These are phyloP conservation scores for Lepetodrilus schrolli DNA, from an alignment of 2,888 invertebrate species.

Conservation along the genomic window DNA sequence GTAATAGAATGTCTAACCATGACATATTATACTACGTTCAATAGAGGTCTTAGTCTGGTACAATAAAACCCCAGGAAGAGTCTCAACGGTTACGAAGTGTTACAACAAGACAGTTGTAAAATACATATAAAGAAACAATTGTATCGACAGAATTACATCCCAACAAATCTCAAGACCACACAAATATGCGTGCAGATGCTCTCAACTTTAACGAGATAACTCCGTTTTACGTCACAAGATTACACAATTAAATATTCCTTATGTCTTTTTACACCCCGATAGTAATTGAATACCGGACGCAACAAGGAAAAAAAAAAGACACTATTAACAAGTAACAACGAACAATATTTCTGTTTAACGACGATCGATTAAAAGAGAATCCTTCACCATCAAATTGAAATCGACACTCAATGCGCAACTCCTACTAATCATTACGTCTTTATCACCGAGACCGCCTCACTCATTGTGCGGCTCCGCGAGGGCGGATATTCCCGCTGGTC, in stretches of 20 bases:
- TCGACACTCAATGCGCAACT: slow-evolving; percentile 9
- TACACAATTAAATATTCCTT: slow-evolving; percentile 19
- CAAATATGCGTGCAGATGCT: not conserved
- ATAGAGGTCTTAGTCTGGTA: not conserved
- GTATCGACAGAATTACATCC: not conserved
- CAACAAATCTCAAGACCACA: not conserved
- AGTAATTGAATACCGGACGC: slow-evolving; percentile 10
- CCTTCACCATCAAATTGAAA: slow-evolving; percentile 19
- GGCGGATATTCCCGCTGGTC: not conserved
- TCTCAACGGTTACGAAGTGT: not conserved
- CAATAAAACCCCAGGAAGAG: not conserved
- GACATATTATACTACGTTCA: not conserved
- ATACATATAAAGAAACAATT: not conserved
- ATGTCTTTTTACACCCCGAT: not conserved
- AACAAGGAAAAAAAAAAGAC: not conserved
- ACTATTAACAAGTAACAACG: not conserved
- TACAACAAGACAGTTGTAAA: slow-evolving; percentile 9
- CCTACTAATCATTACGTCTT: not conserved
- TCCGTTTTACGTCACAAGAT: not conserved
- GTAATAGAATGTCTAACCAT: too few species aligned
- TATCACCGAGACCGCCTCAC: not conserved
- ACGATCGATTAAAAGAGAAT: slow-evolving; percentile 10
- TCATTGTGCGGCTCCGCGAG: not conserved
- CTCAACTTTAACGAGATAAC: slow-evolving; percentile 17
- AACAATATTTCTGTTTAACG: slow-evolving; percentile 20